These are phyloP conservation scores for Camptogramma bilineatum DNA, from an alignment of 2,888 invertebrate genomes.

Conservation along the genomic window DNA sequence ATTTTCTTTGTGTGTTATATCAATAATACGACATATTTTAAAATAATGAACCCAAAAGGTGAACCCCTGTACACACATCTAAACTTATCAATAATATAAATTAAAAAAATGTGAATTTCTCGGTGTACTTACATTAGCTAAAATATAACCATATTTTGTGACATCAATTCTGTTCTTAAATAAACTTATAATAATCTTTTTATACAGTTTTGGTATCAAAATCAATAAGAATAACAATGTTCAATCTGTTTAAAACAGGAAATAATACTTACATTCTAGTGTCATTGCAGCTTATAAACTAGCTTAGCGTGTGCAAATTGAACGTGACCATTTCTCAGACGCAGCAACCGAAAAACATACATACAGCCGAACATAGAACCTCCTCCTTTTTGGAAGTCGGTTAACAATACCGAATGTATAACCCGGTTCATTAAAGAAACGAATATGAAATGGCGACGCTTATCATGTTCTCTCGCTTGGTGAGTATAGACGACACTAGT, in stretches of 20 bases:
- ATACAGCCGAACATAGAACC: neutral
- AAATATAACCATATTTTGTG: conserved; percentile 18
- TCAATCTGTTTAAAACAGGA: conserved; percentile 33
- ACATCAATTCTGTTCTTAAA: conserved; percentile 3
- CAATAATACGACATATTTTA: neutral
- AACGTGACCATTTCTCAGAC: conserved; percentile 1
- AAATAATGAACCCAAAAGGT: neutral
- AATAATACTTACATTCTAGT: conserved; percentile 43
- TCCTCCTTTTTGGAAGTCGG: no score
- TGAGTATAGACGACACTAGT: no score
- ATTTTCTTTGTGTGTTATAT: neutral
- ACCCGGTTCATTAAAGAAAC: no score
- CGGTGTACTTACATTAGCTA: conserved; percentile 8
- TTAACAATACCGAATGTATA: no score
- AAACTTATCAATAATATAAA: neutral
- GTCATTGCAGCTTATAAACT: conserved; percentile 42
- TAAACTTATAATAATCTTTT: neutral
- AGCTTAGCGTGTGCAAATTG: conserved; percentile 28
- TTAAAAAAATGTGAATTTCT: neutral
- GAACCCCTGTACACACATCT: neutral
- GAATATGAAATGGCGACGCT: no score
- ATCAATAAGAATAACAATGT: conserved; percentile 2
- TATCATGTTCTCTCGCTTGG: no score
- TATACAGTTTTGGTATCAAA: conserved; percentile 5
- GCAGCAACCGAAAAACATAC: conserved; percentile 7